Conservation (phyloP, 1,140 invertebrate genomes). For the Neodiprion fabricii region DNA sequence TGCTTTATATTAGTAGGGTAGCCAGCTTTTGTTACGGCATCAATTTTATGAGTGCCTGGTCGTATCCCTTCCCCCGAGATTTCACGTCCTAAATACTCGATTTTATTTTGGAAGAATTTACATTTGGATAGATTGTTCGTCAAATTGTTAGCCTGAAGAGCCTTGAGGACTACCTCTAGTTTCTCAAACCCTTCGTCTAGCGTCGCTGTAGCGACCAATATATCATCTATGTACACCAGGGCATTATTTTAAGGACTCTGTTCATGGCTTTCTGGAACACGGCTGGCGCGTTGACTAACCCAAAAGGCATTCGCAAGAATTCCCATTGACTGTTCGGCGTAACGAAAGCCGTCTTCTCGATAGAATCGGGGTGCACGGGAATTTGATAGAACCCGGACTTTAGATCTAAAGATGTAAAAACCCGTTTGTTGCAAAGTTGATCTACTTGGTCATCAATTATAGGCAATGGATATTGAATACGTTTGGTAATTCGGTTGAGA, state of each 20-base stretch:
- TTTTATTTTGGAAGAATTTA: slow-evolving; percentile 28
- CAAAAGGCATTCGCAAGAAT: slow-evolving; percentile 57
- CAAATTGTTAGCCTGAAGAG: slow-evolving; percentile 23
- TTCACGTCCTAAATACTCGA: slow-evolving; percentile 37
- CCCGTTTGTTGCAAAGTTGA: slow-evolving; percentile 26
- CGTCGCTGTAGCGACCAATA: slow-evolving; percentile 26
- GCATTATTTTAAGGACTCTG: slow-evolving; percentile 17
- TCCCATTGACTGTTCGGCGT: slow-evolving; percentile 38
- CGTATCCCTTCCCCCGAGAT: slow-evolving; percentile 37
- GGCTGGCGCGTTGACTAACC: slow-evolving; percentile 50
- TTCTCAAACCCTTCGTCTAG: slow-evolving; percentile 27
- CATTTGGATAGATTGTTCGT: slow-evolving; percentile 31
- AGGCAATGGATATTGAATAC: slow-evolving; percentile 37
- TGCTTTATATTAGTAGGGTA: slow-evolving; percentile 30
- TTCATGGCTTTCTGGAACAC: slow-evolving; percentile 48
- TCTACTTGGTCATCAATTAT: slow-evolving; percentile 42
- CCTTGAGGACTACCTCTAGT: slow-evolving; percentile 29
- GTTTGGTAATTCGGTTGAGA: slow-evolving; percentile 50
- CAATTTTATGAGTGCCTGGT: slow-evolving; percentile 33
- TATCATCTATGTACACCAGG: slow-evolving; percentile 29
- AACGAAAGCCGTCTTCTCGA: slow-evolving; percentile 31
- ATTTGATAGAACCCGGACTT: slow-evolving; percentile 24
- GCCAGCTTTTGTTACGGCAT: slow-evolving; percentile 27
- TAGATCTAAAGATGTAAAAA: slow-evolving; percentile 32
- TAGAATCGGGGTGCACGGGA: slow-evolving; percentile 7